Percentiles rank a stretch among this genome's conserved stretches.
phyloP scores from a whole-genome alignment of 2,797 vertebrate genomes.

The Kryptopterus vitreolus region DNA sequence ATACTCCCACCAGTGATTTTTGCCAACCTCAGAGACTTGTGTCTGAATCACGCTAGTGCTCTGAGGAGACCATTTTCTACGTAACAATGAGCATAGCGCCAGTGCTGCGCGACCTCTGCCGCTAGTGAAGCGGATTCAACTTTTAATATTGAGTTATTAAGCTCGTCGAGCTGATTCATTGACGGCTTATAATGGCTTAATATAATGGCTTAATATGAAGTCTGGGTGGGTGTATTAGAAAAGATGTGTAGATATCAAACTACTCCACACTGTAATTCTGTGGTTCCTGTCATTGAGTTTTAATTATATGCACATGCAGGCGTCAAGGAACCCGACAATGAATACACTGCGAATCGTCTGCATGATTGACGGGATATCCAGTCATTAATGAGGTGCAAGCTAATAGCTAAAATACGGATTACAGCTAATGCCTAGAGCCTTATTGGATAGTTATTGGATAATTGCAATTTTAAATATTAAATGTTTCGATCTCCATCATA shows the following conservation, averaged over 20 bases:
- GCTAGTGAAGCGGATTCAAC: conserved; percentile 11
- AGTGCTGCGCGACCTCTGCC: conserved; percentile 26
- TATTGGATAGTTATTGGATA: conserved; percentile 3
- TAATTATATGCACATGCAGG: conserved; percentile 31
- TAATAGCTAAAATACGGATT: neutral
- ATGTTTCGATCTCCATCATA: neutral
- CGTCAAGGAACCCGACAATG: neutral
- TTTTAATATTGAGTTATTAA: conserved; percentile 43
- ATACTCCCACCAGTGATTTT: conserved; percentile 59
- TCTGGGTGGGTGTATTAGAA: conserved; percentile 23
- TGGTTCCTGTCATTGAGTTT: conserved; percentile 26
- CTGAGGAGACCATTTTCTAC: conserved; percentile 13
- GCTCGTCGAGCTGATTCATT: conserved; percentile 6
- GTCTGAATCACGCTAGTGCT: conserved; percentile 43
- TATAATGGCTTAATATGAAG: conserved; percentile 11
- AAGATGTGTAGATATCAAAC: conserved; percentile 31
- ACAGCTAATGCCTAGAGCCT: neutral
- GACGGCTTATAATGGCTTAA: conserved; percentile 29
- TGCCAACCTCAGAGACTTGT: conserved; percentile 55
- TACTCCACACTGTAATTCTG: conserved; percentile 16
- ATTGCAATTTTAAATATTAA: neutral
- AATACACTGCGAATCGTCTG: neutral
- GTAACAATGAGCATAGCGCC: conserved; percentile 40
- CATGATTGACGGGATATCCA: conserved; percentile 1
- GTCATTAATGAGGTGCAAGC: neutral